A percentile compares a stretch with the other conserved stretches of the same genome.
phyloP scores from a whole-genome alignment of 2,113 vertebrate genomes.

The Onychorhynchus coronatus region DNA sequence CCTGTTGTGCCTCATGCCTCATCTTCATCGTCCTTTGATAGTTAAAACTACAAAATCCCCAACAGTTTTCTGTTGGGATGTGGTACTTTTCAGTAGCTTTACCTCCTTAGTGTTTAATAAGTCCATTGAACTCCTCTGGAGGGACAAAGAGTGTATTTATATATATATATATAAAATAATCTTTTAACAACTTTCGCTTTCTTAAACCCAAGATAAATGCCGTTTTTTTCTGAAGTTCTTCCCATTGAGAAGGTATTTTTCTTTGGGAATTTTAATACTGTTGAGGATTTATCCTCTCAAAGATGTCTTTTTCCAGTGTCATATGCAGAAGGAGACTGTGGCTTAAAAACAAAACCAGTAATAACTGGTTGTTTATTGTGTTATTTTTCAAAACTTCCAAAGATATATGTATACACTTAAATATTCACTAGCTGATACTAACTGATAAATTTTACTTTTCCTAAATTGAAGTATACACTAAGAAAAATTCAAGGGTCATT shows the following conservation, averaged over 20 bases:
- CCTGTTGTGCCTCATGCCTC: not conserved
- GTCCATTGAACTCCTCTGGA: not conserved
- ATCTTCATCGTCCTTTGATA: not conserved
- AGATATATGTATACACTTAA: conserved; percentile 16
- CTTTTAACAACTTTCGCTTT: not conserved
- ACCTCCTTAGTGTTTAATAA: not conserved
- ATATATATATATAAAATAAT: not conserved
- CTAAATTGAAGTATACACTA: not conserved
- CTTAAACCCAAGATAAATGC: not conserved
- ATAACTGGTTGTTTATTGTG: not conserved
- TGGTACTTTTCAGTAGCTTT: not conserved
- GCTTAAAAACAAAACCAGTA: not conserved
- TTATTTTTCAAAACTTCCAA: conserved; percentile 7
- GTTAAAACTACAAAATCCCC: not conserved
- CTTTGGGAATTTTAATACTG: not conserved
- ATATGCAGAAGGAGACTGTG: not conserved
- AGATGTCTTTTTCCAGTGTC: not conserved
- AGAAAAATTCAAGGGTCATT: conserved; percentile 4
- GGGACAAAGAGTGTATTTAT: not conserved
- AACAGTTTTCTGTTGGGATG: not conserved
- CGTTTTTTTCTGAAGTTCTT: not conserved
- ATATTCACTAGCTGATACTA: not conserved
- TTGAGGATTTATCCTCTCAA: not conserved
- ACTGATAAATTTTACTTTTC: conserved; percentile 9
- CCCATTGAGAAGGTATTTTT: not conserved